Base-by-base conservation (phyloP, 1,140 invertebrate species). In the Drosophila sp. region DNA sequence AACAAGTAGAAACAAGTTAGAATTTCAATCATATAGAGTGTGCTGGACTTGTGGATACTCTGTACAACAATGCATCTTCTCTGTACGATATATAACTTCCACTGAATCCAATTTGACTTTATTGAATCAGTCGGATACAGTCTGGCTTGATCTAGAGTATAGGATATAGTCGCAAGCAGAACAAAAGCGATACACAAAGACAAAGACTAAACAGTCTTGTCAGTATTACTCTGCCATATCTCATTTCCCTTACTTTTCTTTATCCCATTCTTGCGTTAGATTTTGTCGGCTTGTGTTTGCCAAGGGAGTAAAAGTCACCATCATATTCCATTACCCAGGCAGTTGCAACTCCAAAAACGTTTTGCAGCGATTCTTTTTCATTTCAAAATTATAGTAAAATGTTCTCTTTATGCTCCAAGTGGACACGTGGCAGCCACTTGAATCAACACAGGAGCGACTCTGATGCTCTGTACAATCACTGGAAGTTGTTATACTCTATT, bases 341-440 rank as follows among this genome's bases (percentile, higher is more conserved):
- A 41, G 65, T 48, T 54, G 57, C 57, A 51, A 29, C 18, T n/a
- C 40, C 50, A 29, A 70, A 56, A 69, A 69, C 65, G 57, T 69
- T 69, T 69, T 61, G 38, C 48, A 11, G 16, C 3, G 27, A 69
- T 32, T 50, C 46, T 36, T 48, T 66, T 54, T 53, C 40, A 63
- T 63, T 43, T 40, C 36, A 21, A 34, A 45, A 14, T 54, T 63
- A 54, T 62, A 51, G 18, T 63, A 54, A 63, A 70, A 63, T 63
- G 59, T 27, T 54, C 38, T 70, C 48, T 70, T 70, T 70, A 70
- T 70, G 58, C 48, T 46, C 16, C 66, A 63, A 70, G 58, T 70
- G 58, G 58, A 62, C 66, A 70, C 66, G 66, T 56, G 65, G 65
- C 56, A 61, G 50, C 58, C 66, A 70, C 58, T 70, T 70, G n/a